Percentiles rank a stretch among this genome's conserved stretches.
Evolutionary conservation across 2,888 invertebrate species (phyloP).

Genomic region (Cataglyphis albicans): DNA sequence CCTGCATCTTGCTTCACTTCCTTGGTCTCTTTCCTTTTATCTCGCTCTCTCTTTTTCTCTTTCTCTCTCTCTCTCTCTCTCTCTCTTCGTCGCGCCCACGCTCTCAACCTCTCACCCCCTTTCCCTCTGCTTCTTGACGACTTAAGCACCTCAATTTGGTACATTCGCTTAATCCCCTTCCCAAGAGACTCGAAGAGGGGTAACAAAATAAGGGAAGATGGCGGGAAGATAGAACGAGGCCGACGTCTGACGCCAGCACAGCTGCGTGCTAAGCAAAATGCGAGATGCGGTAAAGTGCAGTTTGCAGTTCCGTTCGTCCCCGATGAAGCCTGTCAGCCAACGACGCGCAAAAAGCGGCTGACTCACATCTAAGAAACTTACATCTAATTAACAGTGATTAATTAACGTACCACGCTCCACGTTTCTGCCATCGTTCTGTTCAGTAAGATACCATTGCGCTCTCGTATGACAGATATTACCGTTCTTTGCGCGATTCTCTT

Average conservation of each 20-base stretch:
- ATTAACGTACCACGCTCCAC: conserved; percentile 51
- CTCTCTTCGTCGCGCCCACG: background rate
- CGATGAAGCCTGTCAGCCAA: conserved; percentile 70
- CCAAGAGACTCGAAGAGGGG: conserved; percentile 56
- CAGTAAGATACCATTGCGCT: conserved; percentile 21
- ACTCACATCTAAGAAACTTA: conserved; percentile 70
- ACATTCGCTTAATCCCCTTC: conserved; percentile 80
- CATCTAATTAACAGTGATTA: conserved; percentile 72
- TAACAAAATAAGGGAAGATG: conserved; percentile 67
- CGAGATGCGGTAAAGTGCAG: conserved; percentile 79
- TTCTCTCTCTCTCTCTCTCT: conserved; percentile 57
- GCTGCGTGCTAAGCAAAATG: conserved; percentile 79
- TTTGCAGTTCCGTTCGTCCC: conserved; percentile 78
- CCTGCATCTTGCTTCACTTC: conserved; percentile 59
- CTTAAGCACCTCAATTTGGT: conserved; percentile 81
- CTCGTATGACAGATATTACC: conserved; percentile 24
- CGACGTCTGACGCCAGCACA: conserved; percentile 66
- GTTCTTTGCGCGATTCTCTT: background rate
- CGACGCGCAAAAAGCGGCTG: conserved; percentile 68
- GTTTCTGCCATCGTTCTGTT: conserved; percentile 21
- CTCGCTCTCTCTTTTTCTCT: conserved; percentile 58
- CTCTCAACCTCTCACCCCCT: conserved; percentile 55
- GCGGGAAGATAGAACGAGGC: conserved; percentile 66
- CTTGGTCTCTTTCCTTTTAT: conserved; percentile 59
- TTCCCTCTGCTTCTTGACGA: conserved; percentile 71